These are phyloP conservation scores for Macrotis lagotis DNA, from an alignment of 2,113 vertebrate genomes.

Conservation along the genomic window DNA sequence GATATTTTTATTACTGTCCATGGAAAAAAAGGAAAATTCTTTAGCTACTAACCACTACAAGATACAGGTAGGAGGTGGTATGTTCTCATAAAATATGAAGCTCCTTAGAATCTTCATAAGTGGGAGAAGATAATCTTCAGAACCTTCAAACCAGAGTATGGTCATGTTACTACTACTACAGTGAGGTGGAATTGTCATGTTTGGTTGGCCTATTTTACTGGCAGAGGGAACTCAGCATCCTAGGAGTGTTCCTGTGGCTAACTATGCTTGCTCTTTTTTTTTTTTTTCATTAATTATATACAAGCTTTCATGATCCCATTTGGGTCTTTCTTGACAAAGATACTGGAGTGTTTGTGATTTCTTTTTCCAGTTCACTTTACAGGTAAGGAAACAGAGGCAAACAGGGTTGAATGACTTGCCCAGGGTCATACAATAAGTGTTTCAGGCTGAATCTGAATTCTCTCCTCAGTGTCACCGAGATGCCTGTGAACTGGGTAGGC, in stretches of 20 bases:
- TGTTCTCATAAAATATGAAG: no score
- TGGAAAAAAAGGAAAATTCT: slow-evolving; percentile 13
- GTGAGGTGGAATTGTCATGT: not conserved
- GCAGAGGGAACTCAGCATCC: not conserved
- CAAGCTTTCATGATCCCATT: not conserved
- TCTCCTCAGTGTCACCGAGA: not conserved
- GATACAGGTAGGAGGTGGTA: slow-evolving; percentile 2
- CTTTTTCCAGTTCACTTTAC: not conserved
- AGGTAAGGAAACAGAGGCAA: not conserved
- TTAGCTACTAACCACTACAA: not conserved
- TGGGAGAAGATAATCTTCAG: not conserved
- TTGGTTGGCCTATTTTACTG: not conserved
- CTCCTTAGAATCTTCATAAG: not conserved
- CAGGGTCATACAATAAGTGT: not conserved
- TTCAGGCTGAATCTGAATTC: not conserved
- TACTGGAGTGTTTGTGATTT: not conserved
- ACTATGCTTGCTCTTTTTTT: not conserved
- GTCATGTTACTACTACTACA: not conserved
- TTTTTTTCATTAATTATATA: not conserved
- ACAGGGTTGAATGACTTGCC: not conserved
- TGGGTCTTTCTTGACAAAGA: not conserved
- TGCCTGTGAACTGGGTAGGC: not conserved
- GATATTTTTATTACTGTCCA: not conserved
- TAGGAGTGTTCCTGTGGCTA: not conserved
- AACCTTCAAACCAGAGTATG: not conserved